Evolutionary conservation across 2,888 invertebrate genomes (phyloP).

Genomic region (Apodemia duryi): DNA sequence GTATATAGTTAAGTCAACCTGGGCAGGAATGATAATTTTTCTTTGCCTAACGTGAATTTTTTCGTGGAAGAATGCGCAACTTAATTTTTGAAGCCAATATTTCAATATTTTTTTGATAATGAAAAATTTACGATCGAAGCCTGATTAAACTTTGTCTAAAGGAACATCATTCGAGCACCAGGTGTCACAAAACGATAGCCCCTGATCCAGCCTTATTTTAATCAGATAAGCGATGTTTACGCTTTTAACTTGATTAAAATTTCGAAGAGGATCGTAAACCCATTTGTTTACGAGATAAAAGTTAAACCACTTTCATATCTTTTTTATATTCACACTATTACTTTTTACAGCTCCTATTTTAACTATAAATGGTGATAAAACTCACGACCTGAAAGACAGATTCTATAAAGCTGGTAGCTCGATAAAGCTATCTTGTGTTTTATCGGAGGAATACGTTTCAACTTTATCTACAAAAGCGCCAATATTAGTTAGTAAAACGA

Average conservation of each 20-base stretch:
- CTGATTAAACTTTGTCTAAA: constrained; percentile 9
- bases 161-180: constrained; percentile 16
- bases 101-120: constrained; percentile 10
- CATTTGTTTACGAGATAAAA: constrained; percentile 15
- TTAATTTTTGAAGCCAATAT: constrained; percentile 6
- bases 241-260: constrained; percentile 19
- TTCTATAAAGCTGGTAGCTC: constrained; percentile 87
- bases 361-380: constrained; percentile 84
- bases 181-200: constrained; percentile 20
- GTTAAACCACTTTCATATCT: constrained; percentile 15
- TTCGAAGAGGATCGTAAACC: constrained; percentile 6
- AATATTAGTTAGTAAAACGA: constrained; percentile 45
- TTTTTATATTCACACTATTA: constrained; percentile 23
- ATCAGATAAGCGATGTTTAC: constrained; percentile 17
- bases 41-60: background rate
- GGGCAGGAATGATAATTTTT: background rate
- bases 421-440: constrained; percentile 83
- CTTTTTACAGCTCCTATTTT: constrained; percentile 83
- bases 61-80: background rate
- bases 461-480: constrained; percentile 51
- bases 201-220: constrained; percentile 16
- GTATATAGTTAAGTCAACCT: too few species aligned
- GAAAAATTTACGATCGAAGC: constrained; percentile 19
- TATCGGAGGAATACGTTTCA: constrained; percentile 63
- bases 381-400: constrained; percentile 83